Evolutionary conservation across 2,888 invertebrate genomes (phyloP).

Genomic region (Acanthococcus lagerstroemiae): DNA sequence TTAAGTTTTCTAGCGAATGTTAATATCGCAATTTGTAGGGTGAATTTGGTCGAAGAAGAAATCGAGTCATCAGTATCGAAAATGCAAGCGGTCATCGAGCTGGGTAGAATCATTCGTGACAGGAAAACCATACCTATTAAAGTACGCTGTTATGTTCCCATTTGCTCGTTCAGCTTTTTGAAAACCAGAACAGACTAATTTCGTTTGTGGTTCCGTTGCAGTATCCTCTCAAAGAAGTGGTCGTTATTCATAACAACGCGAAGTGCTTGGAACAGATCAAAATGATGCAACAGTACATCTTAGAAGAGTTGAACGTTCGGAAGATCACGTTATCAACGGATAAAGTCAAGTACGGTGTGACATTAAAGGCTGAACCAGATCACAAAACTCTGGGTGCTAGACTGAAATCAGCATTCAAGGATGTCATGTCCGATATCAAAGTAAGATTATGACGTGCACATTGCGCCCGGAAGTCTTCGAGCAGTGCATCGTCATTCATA

Average conservation of each 20-base stretch:
- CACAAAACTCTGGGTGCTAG: slow-evolving; percentile 81
- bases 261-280: slow-evolving; percentile 66
- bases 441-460: too few species aligned
- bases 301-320: slow-evolving; percentile 87
- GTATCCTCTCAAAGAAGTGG: slow-evolving; percentile 90
- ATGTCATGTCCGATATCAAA: slow-evolving; percentile 71
- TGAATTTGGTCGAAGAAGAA: slow-evolving; percentile 61
- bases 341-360: slow-evolving; percentile 84
- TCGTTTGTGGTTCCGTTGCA: slow-evolving; percentile 37
- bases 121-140: slow-evolving; percentile 88
- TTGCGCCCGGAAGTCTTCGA: neutral
- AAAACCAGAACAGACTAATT: neutral
- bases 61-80: slow-evolving; percentile 82
- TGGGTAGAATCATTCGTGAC: slow-evolving; percentile 86
- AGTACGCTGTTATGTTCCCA: slow-evolving; percentile 39
- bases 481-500: neutral
- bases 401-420: slow-evolving; percentile 81
- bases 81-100: slow-evolving; percentile 92
- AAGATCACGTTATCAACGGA: slow-evolving; percentile 75
- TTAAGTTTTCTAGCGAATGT: neutral
- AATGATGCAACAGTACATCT: slow-evolving; percentile 70
- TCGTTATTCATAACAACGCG: slow-evolving; percentile 82
- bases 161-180: neutral
- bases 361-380: slow-evolving; percentile 86
- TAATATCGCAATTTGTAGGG: slow-evolving; percentile 40